Evolutionary conservation across 2,113 vertebrate species (phyloP).

Genomic region (Burhinus oedicnemus): DNA sequence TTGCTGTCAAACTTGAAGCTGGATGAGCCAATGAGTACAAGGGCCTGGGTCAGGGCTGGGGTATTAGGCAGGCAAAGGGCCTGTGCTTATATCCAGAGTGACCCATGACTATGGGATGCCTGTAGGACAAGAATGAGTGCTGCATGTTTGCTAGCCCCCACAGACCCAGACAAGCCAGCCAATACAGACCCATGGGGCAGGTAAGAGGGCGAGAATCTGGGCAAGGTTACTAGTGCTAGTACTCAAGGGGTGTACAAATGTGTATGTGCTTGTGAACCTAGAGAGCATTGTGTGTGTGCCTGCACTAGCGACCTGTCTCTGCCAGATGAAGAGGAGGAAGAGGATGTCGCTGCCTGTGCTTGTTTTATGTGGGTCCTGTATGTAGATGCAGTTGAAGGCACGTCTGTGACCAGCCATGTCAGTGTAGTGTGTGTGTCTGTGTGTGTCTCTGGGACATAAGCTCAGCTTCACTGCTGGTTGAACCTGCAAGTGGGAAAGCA

Average conservation of each 20-base stretch:
- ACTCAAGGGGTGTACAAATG: background rate
- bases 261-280: background rate
- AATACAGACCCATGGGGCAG: rapidly evolving
- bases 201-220: background rate
- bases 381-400: no score
- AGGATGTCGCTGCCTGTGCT: no score
- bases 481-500: background rate
- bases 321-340: background rate
- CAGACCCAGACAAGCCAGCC: rapidly evolving
- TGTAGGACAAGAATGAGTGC: background rate
- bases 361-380: background rate
- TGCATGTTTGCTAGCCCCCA: background rate
- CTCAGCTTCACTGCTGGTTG: background rate
- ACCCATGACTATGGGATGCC: background rate
- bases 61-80: background rate
- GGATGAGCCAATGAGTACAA: background rate
- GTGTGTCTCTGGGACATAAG: background rate
- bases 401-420: background rate
- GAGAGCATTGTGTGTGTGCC: background rate
- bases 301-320: background rate
- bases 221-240: background rate
- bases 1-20: background rate
- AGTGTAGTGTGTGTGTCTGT: no score
- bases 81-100: background rate
- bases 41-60: background rate